Evolutionary conservation across 2,797 vertebrate genomes (phyloP), one percentile per base, ranked within the genome.

Genomic region (Bradypus variegatus): DNA sequence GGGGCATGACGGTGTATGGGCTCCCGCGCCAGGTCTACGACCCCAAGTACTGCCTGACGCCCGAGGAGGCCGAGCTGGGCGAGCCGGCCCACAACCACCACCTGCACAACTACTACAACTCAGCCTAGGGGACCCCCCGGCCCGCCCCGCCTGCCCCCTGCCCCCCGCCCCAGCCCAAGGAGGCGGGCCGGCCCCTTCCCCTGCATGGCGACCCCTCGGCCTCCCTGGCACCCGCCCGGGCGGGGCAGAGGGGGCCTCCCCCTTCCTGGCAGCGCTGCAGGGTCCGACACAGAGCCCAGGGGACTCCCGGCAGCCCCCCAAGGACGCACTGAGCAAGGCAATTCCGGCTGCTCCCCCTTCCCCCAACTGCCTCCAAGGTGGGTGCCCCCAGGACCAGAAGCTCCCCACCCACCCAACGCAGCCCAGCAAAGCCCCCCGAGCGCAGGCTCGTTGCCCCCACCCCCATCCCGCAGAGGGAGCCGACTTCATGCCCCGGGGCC

Each of bases 1-100:
- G 97, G 90, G 99, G 99, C 95, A 99, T 99, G 98, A 99, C 98
- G 0, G 98, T 98, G 65, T 99, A 99, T 10, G 99, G 99, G 89
- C 98, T 98, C 36, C 98, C 98, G 0, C 98, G 99, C 70, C 99
- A 99, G 97, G 98, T 99, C 85, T 99, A 97, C 1, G 99, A 99
- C 97, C 98, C 98, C 97, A 99, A 99, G 91, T 99, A 99, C 97
- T 99, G 99, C 97, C 95, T 98, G 94, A 96, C 85, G 1, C 97
- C 97, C 23, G 92, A 95, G 91, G 97, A 95, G 96, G 97, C 95
- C 14, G 95, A 97, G 96, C 97, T 98, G 48, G 98, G 97, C 0
- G 97, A 97, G 70, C 95, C 95, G 6, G 96, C 98, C 94, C 98
- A 98, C 58, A 98, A 98, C 19, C 98, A 98, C 96, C 96, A 96